Conservation (phyloP, 2,797 vertebrate species). For the Brachymystax lenok region DNA sequence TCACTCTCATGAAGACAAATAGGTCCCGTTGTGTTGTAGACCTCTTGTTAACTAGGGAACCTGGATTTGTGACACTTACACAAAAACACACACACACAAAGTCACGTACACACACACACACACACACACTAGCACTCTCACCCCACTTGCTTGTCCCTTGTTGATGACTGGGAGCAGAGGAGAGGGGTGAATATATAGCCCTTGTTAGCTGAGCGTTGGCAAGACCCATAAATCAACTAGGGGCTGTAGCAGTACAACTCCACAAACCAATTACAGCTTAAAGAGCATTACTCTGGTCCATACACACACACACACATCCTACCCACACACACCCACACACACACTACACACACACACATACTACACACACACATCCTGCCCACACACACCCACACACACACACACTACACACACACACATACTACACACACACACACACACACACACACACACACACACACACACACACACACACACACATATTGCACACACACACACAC, state of each 20-base stretch:
- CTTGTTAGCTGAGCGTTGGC: conserved; percentile 67
- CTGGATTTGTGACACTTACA: neutral
- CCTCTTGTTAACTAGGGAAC: neutral
- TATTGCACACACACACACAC: too few relatives aligned
- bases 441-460: too few relatives aligned
- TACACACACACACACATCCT: conserved; percentile 5
- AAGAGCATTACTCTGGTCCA: conserved; percentile 37
- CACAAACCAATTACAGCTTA: conserved; percentile 64
- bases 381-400: too few relatives aligned
- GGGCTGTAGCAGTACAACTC: conserved; percentile 49
- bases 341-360: too few relatives aligned
- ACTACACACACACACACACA: too few relatives aligned
- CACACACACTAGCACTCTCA: neutral
- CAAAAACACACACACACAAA: too few relatives aligned
- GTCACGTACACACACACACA: neutral
- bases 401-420: too few relatives aligned
- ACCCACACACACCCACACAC: neutral
- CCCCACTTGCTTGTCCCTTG: conserved; percentile 29
- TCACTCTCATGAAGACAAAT: neutral
- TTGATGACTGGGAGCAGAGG: conserved; percentile 49
- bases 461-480: too few relatives aligned
- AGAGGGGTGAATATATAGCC: conserved; percentile 61
- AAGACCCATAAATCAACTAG: conserved; percentile 68
- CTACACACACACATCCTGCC: too few relatives aligned
- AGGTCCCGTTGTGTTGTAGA: neutral